Percentiles rank a stretch among this genome's conserved stretches.
Conservation (phyloP, 2,888 invertebrate species). For the Campopleginae sp. region DNA sequence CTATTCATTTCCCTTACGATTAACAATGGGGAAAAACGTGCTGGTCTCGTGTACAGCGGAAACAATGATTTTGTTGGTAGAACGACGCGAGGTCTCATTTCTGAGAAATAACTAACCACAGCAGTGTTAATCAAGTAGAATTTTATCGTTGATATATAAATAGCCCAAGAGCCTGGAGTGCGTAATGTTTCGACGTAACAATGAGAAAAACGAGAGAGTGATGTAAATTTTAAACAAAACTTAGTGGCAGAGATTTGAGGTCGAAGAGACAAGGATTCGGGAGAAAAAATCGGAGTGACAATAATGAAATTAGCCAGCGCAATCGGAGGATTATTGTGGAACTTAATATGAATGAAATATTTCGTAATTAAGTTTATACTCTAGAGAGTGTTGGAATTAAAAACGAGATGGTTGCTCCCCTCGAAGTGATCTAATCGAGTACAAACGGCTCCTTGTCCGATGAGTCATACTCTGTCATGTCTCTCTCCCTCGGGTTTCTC, state of each 20-base stretch:
- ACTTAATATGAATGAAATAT: constrained; percentile 26
- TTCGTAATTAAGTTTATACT: constrained; percentile 37
- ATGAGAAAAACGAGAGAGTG: neutral
- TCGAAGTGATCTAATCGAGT: constrained; percentile 64
- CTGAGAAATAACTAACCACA: neutral
- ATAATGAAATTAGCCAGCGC: neutral
- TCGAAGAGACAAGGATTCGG: neutral
- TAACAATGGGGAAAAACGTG: neutral
- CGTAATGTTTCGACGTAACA: neutral
- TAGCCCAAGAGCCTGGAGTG: neutral
- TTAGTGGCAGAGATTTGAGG: neutral
- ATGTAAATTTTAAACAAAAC: neutral
- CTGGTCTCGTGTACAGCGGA: neutral
- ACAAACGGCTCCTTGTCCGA: constrained; percentile 66
- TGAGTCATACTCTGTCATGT: constrained; percentile 56
- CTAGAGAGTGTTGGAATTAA: constrained; percentile 27
- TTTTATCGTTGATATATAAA: neutral
- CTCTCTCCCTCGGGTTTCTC: constrained; percentile 32
- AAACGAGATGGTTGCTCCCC: constrained; percentile 32
- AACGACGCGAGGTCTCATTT: neutral
- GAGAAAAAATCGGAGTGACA: neutral
- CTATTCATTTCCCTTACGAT: neutral
- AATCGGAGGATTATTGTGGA: neutral
- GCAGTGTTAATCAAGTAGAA: neutral
- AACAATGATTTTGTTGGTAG: neutral